Evolutionary conservation across 1,140 invertebrate species (phyloP), one percentile per base, ranked within the genome.

Genomic region (Drosophila novamexicana): DNA sequence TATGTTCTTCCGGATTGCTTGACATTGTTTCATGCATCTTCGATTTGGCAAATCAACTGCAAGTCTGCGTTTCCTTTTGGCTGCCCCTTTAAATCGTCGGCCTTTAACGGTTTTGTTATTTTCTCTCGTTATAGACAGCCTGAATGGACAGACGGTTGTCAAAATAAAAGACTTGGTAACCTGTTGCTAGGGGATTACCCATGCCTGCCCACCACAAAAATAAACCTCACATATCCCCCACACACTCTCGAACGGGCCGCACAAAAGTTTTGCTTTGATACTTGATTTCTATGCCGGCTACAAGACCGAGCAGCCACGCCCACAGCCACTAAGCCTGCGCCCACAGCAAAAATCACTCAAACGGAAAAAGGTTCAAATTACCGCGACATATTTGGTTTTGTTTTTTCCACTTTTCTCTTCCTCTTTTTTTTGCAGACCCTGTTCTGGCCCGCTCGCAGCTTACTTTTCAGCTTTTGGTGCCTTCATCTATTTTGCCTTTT

Each of bases 301-400:
- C 54, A 49, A 52, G 14, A 34, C 49, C 37, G 18, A 18, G 12
- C 16, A 7, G 45, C 52, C 64, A 57, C 50, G 29, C 52, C 58
- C 58, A n/a, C n/a, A 22, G 44, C 62, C 58, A 47, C 45, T 52
- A 4, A 10, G 47, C 32, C 34, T 39, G 57, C 39, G 34, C 44
- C 58, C 57, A 71, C 66, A 80, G 78, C 57, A 69, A 69, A 71
- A 84, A 40, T 77, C 85, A 89, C 37, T 77, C 77, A 69, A 89
- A 89, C 75, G 84, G 84, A 89, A 89, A 89, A 89, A 89, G 84
- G 84, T 84, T 89, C 81, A 81, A 89, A 89, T 89, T 89, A 89
- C 80, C 85, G 84, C 81, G 77, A 77, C 49, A 71, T 89, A 81
- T 80, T 69, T 59, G 53, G 14, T 47, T 61, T 52, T 49, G 50